These are phyloP conservation scores for Teleogryllus oceanicus DNA, from an alignment of 2,888 invertebrate genomes.

Conservation along the genomic window DNA sequence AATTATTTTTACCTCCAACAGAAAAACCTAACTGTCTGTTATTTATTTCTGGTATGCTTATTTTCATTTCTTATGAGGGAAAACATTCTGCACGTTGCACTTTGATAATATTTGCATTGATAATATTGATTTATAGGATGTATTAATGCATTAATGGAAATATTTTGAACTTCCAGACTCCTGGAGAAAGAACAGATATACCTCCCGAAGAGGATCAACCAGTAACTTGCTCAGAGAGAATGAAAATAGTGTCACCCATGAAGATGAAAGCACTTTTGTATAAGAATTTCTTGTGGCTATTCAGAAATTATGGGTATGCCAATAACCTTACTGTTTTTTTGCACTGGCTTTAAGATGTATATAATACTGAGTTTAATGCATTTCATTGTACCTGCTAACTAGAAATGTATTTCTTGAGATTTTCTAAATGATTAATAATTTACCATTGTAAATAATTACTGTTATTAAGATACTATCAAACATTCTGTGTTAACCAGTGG, in stretches of 20 bases:
- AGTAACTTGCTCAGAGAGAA: conserved; percentile 54
- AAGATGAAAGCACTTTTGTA: conserved; percentile 80
- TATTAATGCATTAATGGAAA: no score
- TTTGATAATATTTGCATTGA: no score
- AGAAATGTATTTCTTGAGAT: background rate
- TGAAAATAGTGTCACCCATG: conserved; percentile 63
- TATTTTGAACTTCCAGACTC: no score
- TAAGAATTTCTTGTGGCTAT: conserved; percentile 85
- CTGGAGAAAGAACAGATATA: conserved; percentile 48
- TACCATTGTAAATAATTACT: conserved; percentile 18
- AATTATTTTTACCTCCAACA: no score
- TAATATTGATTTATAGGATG: no score
- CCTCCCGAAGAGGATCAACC: conserved; percentile 66
- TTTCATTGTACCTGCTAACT: background rate
- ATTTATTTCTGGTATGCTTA: no score
- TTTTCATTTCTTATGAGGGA: no score
- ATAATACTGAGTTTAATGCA: background rate
- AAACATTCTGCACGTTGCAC: no score
- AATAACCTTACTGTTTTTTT: background rate
- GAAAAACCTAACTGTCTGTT: no score
- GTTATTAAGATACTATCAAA: no score
- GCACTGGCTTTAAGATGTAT: background rate
- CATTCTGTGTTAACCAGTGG: no score
- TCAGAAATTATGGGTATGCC: conserved; percentile 74
- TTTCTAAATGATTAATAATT: background rate